A percentile compares a stretch with the other conserved stretches of the same genome.
These are phyloP conservation scores for Drosophila grimshawi DNA, from an alignment of 1,140 invertebrate genomes.

Conservation along the genomic window DNA sequence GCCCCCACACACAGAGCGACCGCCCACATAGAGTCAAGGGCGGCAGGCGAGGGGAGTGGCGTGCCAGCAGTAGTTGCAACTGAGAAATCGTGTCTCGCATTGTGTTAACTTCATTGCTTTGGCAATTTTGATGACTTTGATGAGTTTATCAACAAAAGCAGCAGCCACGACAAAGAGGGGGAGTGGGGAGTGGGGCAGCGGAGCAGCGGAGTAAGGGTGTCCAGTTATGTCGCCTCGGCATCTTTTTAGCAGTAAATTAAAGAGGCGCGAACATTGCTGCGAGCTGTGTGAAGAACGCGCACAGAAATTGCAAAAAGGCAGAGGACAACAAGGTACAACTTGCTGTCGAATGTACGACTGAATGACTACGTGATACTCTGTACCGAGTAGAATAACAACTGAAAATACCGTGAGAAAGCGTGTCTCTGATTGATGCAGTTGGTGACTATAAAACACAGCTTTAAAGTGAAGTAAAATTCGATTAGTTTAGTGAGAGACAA, in stretches of 20 bases:
- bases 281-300: slow-evolving; percentile 59
- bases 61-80: background rate
- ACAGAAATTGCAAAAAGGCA: slow-evolving; percentile 17
- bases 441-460: too few relatives aligned
- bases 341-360: background rate
- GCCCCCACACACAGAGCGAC: slow-evolving; percentile 34
- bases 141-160: slow-evolving; percentile 72
- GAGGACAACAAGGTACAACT: background rate
- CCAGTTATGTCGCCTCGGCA: slow-evolving; percentile 26
- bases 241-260: slow-evolving; percentile 64
- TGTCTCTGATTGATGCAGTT: too few relatives aligned
- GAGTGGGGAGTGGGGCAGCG: background rate
- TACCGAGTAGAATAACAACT: background rate
- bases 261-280: slow-evolving; percentile 75
- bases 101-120: slow-evolving; percentile 67
- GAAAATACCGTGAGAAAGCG: too few relatives aligned
- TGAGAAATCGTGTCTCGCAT: slow-evolving; percentile 65
- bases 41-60: background rate
- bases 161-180: slow-evolving; percentile 45
- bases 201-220: background rate
- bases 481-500: too few relatives aligned
- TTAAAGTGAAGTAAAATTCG: too few relatives aligned
- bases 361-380: background rate
- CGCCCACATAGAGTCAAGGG: slow-evolving; percentile 18
- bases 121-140: slow-evolving; percentile 73